Base-by-base conservation (phyloP, 2,888 invertebrate species). In the Stictocephala bisonia region DNA sequence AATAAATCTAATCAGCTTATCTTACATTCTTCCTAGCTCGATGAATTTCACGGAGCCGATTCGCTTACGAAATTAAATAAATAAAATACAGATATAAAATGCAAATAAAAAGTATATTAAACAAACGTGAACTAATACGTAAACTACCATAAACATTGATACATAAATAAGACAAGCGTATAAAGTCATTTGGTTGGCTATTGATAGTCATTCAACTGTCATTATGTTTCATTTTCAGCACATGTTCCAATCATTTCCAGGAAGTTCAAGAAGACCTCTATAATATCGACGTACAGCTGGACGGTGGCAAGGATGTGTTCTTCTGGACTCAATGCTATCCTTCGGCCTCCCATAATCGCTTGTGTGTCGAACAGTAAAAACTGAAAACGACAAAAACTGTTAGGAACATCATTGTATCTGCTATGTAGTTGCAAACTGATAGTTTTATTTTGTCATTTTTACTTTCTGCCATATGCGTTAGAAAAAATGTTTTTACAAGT, bases 321-420 rank as follows among this genome's bases (percentile, higher is more conserved):
- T 60, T 73, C 73, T 1, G 73, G 73, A 7, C 56, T 67, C 35
- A 73, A 22, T 11, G 40, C 41, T 0, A 73, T 44, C n/a, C 73
- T 40, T n/a, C 53, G 31, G 4, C 73, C 73, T n/a, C 73, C 73
- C 35, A 73, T 73, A 11, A 73, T 69, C 20, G 66, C 67, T 58
- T 73, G 68, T 2, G 73, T 73, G 18, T 73, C 73, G 50, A 69
- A 73, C 24, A 73, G 41, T 22, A 73, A 35, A 31, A 60, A 73
- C 50, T 69, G 69, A 51, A 69, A 69, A 13, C 48, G 31, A 51
- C 27, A 24, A 18, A 20, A 51, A 51, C 13, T 20, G 13, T 4
- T n/a, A 4, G 22, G 3, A 9, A 51, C n/a, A 44, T 35, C 9
- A 35, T 9, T 9, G 13, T 35, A 9, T 9, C 35, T 35, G 13